A percentile compares a stretch with the other conserved stretches of the same genome.
Conservation (phyloP, 2,113 vertebrate species). For the Uria aalge region DNA sequence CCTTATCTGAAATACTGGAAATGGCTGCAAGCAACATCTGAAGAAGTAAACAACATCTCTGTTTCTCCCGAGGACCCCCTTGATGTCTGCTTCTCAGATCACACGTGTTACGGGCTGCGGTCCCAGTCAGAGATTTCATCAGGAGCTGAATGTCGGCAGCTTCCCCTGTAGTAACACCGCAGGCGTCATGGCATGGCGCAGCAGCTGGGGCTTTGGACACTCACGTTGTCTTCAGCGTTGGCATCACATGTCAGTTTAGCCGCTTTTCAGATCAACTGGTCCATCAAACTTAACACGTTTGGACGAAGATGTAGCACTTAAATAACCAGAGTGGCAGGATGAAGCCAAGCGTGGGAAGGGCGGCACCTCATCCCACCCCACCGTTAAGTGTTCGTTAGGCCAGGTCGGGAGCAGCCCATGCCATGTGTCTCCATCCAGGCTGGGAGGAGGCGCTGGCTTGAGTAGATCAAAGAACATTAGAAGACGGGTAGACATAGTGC, state of each 20-base stretch:
- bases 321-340: neutral
- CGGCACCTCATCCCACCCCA: neutral
- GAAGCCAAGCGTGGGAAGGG: neutral
- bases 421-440: neutral
- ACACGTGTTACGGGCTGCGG: rapidly evolving
- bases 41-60: neutral
- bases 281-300: neutral
- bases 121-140: neutral
- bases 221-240: neutral
- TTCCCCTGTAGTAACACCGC: neutral
- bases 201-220: neutral
- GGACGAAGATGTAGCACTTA: neutral
- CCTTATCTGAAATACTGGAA: neutral
- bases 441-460: neutral
- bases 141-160: neutral
- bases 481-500: too few species aligned
- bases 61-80: neutral
- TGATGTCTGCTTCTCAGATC: neutral
- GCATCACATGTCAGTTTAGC: neutral
- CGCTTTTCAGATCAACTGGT: neutral
- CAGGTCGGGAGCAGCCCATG: neutral
- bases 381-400: rapidly evolving
- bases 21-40: neutral
- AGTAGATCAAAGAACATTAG: neutral
- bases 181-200: rapidly evolving